phyloP scores from a whole-genome alignment of 2,113 vertebrate species.

The Pomatorhinus ruficollis region DNA sequence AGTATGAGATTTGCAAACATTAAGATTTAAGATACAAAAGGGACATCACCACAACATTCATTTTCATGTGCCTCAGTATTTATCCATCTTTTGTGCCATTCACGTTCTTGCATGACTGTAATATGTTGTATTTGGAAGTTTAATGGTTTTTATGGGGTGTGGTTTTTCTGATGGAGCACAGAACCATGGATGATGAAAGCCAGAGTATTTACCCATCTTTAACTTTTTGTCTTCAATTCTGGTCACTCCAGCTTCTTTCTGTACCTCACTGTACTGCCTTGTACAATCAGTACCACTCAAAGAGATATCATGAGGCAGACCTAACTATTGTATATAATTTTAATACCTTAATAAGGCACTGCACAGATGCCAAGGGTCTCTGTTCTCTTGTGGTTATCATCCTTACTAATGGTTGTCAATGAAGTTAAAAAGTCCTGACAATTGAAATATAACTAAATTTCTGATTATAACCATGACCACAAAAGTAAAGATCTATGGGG shows the following conservation, averaged over 20 bases:
- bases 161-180: neutral
- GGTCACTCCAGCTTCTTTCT: neutral
- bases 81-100: slow-evolving; percentile 35
- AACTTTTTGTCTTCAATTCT: neutral
- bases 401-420: neutral
- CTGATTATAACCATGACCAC: neutral
- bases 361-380: neutral
- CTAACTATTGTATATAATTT: neutral
- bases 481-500: neutral
- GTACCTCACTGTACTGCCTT: neutral
- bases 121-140: neutral
- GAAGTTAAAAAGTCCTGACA: neutral
- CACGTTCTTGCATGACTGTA: slow-evolving; percentile 15
- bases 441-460: neutral
- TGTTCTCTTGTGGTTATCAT: neutral
- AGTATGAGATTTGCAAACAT: neutral
- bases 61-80: slow-evolving; percentile 22
- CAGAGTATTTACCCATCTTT: neutral
- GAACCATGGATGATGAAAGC: neutral
- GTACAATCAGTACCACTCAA: neutral
- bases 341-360: neutral
- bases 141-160: neutral
- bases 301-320: neutral
- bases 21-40: neutral
- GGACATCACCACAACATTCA: neutral